Evolutionary conservation across 2,888 invertebrate species (phyloP), one percentile per base, ranked within the genome.

Genomic region (Vannuccia rotundouncinata): DNA sequence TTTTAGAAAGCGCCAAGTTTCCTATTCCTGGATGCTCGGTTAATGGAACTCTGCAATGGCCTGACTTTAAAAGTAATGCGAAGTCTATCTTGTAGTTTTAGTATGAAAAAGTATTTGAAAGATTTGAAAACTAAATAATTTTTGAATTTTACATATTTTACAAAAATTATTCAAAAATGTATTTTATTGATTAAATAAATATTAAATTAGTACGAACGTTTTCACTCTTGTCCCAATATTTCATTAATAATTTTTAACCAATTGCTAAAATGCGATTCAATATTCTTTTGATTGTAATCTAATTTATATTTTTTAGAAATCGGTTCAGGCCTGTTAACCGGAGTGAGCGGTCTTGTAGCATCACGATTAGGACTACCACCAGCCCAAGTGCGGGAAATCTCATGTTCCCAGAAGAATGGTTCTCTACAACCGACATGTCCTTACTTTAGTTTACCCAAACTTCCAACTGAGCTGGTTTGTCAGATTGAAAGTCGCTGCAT

Each of bases 11-110:
- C 27, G 30, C 77, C 13, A 60, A 31, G 31, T 25, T 77, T 27
- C 77, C 77, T 1, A 77, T 77, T 13, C 77, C 77, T 60, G 77
- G 77, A 10, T 77, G 77, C 45, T 1, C 1, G 1, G 0, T 31
- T 1, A 59, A 77, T 30, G 77, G 77, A 2, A 60, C 77, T 10
- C 45, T 77, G 1, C 27, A 25, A 22, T 77, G 77, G 77, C 77
- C 77, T 77, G 30, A 30, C 10, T 27, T 25, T 45, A 45, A 75
- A 45, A 45, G 45, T 45, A 45, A n/a, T n/a, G n/a, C n/a, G n/a
- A n/a, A n/a, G n/a, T n/a, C n/a, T n/a, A n/a, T n/a, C n/a, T n/a
- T n/a, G n/a, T n/a, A n/a, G n/a, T n/a, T n/a, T n/a, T n/a, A n/a
- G n/a, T n/a, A n/a, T n/a, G n/a, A n/a, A n/a, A n/a, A n/a, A n/a